A percentile compares a stretch with the other conserved stretches of the same genome.
phyloP scores from a whole-genome alignment of 2,113 vertebrate species.

The Gila orcuttii region DNA sequence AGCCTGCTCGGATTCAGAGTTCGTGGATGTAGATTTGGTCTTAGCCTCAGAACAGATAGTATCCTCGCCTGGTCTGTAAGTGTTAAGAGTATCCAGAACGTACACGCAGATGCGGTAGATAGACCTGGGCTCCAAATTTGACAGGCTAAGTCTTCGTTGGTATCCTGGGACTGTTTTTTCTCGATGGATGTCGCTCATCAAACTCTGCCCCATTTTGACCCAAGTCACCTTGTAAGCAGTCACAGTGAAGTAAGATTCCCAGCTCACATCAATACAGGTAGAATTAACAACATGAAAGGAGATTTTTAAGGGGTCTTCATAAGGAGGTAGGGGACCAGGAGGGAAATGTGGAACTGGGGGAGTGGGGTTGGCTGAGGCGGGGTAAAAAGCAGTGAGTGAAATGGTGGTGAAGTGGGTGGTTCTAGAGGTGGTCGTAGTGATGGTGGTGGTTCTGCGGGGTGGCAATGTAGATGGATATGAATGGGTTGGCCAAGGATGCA shows the following conservation, averaged over 20 bases:
- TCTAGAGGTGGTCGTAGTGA: conserved; percentile 52
- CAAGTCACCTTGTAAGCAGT: conserved; percentile 94
- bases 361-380: conserved; percentile 68
- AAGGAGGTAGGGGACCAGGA: conserved; percentile 77
- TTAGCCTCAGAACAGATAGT: conserved; percentile 83
- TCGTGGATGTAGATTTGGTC: conserved; percentile 82
- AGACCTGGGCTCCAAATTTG: conserved; percentile 87
- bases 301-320: conserved; percentile 86
- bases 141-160: conserved; percentile 82
- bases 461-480: conserved; percentile 67
- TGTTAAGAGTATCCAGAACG: conserved; percentile 89
- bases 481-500: conserved; percentile 70
- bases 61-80: conserved; percentile 87
- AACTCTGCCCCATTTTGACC: conserved; percentile 94
- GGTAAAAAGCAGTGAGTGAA: conserved; percentile 63
- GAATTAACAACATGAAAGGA: conserved; percentile 90
- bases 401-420: conserved; percentile 63
- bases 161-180: conserved; percentile 90
- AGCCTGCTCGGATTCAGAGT: conserved; percentile 85
- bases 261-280: conserved; percentile 89
- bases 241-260: conserved; percentile 89
- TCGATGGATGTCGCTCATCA: conserved; percentile 88
- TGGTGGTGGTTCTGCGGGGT: conserved; percentile 56
- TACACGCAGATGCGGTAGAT: conserved; percentile 94
- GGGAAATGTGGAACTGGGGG: conserved; percentile 75